Evolutionary conservation across 2,888 invertebrate species (phyloP), one percentile per base, ranked within the genome.

Genomic region (Aspidiotus destructor): DNA sequence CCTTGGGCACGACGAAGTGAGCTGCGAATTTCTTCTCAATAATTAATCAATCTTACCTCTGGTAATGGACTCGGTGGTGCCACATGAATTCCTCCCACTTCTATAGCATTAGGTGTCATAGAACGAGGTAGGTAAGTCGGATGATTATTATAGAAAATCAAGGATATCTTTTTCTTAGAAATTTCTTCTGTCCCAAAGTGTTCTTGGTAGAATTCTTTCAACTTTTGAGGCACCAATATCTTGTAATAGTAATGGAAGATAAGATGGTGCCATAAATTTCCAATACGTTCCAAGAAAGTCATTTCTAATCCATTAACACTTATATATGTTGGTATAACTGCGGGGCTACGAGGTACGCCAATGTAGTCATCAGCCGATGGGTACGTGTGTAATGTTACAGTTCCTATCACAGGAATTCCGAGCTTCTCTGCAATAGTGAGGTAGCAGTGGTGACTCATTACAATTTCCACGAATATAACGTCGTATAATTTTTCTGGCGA

Each of bases 31-130:
- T 28, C 5, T 28, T 28, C 28, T 52, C 5, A 52, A 52, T 13
- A 52, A 48, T 10, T 48, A 48, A 52, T 5, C 13, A 52, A 3
- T 52, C 11, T 52, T 63, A 63, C 63, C 41, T 63, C 17, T 7
- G 63, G 63, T 15, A 63, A 41, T 40, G 54, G 54, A 41, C 54
- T 63, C 9, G 54, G 53, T n/a, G 40, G 63, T 10, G 52, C 11
- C 8, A 54, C 15, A 17, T 63, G 63, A 9, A 63, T 63, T 8
- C 63, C 63, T n/a, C 53, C 63, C n/a, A 63, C 28, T 41, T 63
- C 63, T 7, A 63, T 63, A 13, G 53, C 48, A 52, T 52, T 63
- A 1, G 53, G 63, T 41, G 41, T 41, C 63, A 53, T 48, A 40
- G 63, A 41, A 41, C 63, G 53, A 41, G 63, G 41, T 7, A 63